Percentiles rank a stretch among this genome's conserved stretches.
Conservation (phyloP, 2,888 invertebrate genomes). For the Ophion slaviceki region DNA sequence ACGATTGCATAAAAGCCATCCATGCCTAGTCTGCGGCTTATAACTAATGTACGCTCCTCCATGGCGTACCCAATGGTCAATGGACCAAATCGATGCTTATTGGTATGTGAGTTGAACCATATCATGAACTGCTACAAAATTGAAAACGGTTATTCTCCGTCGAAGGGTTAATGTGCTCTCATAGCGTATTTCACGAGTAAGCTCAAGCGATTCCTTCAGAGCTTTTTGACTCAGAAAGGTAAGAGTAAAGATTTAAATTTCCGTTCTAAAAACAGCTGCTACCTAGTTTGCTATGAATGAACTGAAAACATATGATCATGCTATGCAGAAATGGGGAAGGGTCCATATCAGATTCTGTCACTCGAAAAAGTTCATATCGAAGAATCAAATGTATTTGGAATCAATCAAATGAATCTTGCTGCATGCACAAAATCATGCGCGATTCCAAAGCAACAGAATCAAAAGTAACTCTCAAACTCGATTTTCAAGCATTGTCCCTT, state of each 20-base stretch:
- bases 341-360: background rate
- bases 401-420: background rate
- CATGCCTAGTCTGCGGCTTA: background rate
- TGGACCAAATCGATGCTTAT: background rate
- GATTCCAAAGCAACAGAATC: background rate
- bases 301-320: background rate
- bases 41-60: background rate
- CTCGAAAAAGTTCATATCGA: background rate
- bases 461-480: slow-evolving; percentile 55
- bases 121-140: background rate
- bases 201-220: background rate
- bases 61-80: background rate
- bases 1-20: background rate
- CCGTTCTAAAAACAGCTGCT: background rate
- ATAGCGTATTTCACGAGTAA: background rate
- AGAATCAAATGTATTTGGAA: slow-evolving; percentile 11
- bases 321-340: background rate
- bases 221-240: background rate
- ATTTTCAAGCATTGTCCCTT: slow-evolving; percentile 48
- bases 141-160: background rate
- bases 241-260: background rate
- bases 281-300: background rate
- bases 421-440: background rate
- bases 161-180: background rate
- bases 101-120: background rate